Conservation (phyloP, 2,797 vertebrate species). For the Triplophysa yarkandensis region DNA sequence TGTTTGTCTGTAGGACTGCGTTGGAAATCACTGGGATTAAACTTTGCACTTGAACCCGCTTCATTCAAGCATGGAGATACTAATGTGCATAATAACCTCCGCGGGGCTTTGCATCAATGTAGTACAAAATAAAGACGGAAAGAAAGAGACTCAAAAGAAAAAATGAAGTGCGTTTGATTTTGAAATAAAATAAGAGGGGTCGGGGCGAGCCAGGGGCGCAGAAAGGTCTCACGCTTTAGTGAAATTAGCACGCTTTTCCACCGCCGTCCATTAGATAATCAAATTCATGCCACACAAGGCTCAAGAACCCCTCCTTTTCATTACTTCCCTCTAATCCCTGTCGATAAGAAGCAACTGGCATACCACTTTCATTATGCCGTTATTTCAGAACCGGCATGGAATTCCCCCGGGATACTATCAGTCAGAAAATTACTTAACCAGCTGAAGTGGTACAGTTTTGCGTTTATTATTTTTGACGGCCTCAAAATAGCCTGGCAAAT, state of each 20-base stretch:
- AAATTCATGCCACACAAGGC: conserved; percentile 84
- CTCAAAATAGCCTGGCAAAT: conserved; percentile 77
- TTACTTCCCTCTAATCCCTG: conserved; percentile 78
- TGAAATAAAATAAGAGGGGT: conserved; percentile 54
- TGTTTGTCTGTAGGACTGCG: conserved; percentile 64
- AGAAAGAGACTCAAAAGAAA: conserved; percentile 24
- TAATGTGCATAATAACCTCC: conserved; percentile 73
- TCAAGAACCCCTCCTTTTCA: conserved; percentile 74
- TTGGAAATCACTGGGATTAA: conserved; percentile 68
- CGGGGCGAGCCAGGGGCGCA: conserved; percentile 74
- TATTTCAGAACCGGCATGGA: conserved; percentile 75
- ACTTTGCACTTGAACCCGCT: conserved; percentile 64
- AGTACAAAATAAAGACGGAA: conserved; percentile 62
- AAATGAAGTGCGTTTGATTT: conserved; percentile 27
- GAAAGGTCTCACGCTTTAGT: conserved; percentile 77
- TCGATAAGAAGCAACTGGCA: conserved; percentile 73
- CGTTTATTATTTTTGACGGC: conserved; percentile 77
- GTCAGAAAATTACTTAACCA: conserved; percentile 78
- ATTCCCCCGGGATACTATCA: conserved; percentile 75
- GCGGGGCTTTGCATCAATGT: conserved; percentile 65
- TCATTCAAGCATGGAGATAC: conserved; percentile 70
- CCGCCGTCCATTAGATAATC: conserved; percentile 81
- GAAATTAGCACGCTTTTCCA: conserved; percentile 77
- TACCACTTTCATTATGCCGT: conserved; percentile 78
- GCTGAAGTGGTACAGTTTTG: conserved; percentile 77